phyloP scores from a whole-genome alignment of 2,113 vertebrate species.

The Eretmochelys imbricata region DNA sequence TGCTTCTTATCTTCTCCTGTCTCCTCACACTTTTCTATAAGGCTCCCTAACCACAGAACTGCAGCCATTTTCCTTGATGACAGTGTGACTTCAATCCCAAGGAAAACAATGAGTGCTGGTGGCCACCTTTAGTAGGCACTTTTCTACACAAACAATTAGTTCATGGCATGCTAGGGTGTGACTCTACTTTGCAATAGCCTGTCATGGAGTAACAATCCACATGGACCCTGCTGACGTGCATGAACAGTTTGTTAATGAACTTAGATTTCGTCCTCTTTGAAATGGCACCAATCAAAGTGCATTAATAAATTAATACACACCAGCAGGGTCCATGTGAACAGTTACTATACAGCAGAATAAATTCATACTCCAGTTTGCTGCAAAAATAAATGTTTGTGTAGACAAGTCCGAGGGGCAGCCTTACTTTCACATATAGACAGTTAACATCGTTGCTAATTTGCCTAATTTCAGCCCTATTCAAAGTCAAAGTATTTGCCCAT shows the following conservation, averaged over 20 bases:
- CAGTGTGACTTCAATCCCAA: not conserved
- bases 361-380: not conserved
- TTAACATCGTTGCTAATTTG: too few relatives aligned
- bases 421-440: not conserved
- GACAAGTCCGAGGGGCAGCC: not conserved
- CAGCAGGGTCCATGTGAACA: not conserved
- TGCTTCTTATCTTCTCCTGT: not conserved
- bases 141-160: not conserved
- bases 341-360: not conserved
- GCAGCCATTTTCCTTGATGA: not conserved
- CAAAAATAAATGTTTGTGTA: not conserved
- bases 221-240: not conserved
- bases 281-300: not conserved
- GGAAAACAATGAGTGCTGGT: not conserved
- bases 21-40: not conserved
- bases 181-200: not conserved
- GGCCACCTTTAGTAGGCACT: not conserved
- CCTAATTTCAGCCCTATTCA: not conserved
- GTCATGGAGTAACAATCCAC: not conserved
- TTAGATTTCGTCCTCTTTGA: not conserved
- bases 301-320: not conserved
- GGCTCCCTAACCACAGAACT: not conserved
- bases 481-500: not conserved
- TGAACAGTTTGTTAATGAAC: not conserved
- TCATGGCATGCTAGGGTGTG: not conserved